A percentile compares a stretch with the other conserved stretches of the same genome.
These are phyloP conservation scores for Enteromius thamalakanensis DNA, from an alignment of 2,797 vertebrate genomes.

Conservation along the genomic window DNA sequence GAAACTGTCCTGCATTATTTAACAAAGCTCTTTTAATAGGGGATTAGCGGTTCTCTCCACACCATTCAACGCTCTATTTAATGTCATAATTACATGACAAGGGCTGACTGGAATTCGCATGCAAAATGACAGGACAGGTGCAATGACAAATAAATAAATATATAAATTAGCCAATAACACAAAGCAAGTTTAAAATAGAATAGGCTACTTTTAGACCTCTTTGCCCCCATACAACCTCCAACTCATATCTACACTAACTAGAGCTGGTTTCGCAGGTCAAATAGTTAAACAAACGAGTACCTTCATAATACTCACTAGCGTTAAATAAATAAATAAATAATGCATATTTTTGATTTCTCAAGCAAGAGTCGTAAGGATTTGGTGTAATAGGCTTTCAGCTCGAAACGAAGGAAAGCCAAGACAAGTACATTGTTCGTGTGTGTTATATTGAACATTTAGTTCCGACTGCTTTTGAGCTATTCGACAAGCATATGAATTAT, in stretches of 20 bases:
- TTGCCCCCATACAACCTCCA: background rate
- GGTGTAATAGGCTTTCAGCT: background rate
- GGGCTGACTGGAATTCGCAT: constrained; percentile 88
- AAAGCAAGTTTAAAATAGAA: constrained; percentile 75
- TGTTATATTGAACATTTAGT: background rate
- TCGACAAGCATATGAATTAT: background rate
- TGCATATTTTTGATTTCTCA: background rate
- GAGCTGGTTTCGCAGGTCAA: background rate
- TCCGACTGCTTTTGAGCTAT: background rate
- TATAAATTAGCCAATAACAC: constrained; percentile 82
- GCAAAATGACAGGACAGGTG: constrained; percentile 87
- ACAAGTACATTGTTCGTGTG: background rate
- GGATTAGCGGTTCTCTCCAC: constrained; percentile 91
- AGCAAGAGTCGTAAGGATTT: background rate
- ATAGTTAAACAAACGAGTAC: background rate
- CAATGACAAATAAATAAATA: constrained; percentile 85
- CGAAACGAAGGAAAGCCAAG: background rate
- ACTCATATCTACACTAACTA: background rate
- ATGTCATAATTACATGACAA: constrained; percentile 95
- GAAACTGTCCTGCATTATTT: constrained; percentile 98
- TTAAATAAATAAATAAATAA: background rate
- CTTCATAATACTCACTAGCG: background rate
- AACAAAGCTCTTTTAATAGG: constrained; percentile 96
- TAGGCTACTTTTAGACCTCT: background rate
- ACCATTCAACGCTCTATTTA: constrained; percentile 89